These are phyloP conservation scores for Urocitellus parryii DNA, from an alignment of 2,113 vertebrate genomes.

Conservation along the genomic window DNA sequence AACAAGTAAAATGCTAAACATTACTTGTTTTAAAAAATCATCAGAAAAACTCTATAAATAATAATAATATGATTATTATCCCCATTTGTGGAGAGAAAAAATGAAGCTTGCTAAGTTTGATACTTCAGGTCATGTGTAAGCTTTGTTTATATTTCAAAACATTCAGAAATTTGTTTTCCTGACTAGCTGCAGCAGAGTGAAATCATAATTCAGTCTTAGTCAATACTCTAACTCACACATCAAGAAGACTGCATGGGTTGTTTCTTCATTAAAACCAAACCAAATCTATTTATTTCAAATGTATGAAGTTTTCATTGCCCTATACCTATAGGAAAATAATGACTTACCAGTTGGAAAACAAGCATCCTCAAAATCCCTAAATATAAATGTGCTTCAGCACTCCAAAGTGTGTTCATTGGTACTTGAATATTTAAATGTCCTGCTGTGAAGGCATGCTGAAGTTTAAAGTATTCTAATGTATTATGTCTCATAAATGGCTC, in stretches of 20 bases:
- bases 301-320: background rate
- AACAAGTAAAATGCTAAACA: background rate
- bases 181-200: background rate
- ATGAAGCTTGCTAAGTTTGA: background rate
- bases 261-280: slow-evolving; percentile 23
- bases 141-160: background rate
- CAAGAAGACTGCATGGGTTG: background rate
- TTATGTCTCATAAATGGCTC: background rate
- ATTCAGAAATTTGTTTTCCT: background rate
- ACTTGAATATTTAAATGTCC: background rate
- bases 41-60: background rate
- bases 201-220: background rate
- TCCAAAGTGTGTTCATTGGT: background rate
- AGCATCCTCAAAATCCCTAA: background rate
- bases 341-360: background rate
- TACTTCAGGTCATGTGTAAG: background rate
- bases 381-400: background rate
- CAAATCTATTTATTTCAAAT: background rate
- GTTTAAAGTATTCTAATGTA: too few species aligned
- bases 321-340: background rate
- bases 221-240: background rate
- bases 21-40: background rate
- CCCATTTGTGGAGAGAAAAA: background rate
- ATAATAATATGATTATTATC: background rate
- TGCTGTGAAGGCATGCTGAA: background rate